Conservation (phyloP, 2,888 invertebrate species). For the Lithophane ornitopus region DNA sequence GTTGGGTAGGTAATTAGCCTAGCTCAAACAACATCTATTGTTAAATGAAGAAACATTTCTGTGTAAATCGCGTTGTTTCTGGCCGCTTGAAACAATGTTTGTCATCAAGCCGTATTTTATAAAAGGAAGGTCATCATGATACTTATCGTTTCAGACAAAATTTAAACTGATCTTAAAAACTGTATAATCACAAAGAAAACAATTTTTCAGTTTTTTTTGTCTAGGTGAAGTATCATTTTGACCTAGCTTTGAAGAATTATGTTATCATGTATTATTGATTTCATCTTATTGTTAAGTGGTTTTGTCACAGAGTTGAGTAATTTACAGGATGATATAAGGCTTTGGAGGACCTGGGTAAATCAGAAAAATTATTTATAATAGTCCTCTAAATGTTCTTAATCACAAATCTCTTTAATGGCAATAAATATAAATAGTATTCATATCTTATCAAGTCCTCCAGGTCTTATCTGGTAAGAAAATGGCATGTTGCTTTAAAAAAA, state of each 20-base stretch:
- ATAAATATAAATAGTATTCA: slow-evolving; percentile 45
- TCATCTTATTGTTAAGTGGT: slow-evolving; percentile 66
- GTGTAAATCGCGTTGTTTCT: slow-evolving; percentile 82
- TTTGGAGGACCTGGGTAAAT: slow-evolving; percentile 38
- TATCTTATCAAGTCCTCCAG: slow-evolving; percentile 57
- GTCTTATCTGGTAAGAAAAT: slow-evolving; percentile 64
- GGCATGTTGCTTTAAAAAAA: slow-evolving; percentile 54
- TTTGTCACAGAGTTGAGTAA: slow-evolving; percentile 68
- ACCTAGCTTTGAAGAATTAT: slow-evolving; percentile 57
- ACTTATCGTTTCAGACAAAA: slow-evolving; percentile 65
- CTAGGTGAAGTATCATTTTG: slow-evolving; percentile 64
- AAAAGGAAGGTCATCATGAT: slow-evolving; percentile 73
- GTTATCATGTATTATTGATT: slow-evolving; percentile 54
- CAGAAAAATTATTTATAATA: slow-evolving; percentile 15
- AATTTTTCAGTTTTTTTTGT: slow-evolving; percentile 64
- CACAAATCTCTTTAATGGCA: slow-evolving; percentile 28
- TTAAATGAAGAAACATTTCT: slow-evolving; percentile 71
- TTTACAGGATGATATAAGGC: slow-evolving; percentile 49
- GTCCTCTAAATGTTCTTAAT: slow-evolving; percentile 4
- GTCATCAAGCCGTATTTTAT: slow-evolving; percentile 79
- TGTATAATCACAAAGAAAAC: slow-evolving; percentile 66
- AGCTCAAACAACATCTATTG: slow-evolving; percentile 80
- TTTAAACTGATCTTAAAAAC: slow-evolving; percentile 54
- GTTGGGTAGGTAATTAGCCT: slow-evolving; percentile 83
- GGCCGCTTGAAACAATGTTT: slow-evolving; percentile 84